Percentiles rank a stretch among this genome's conserved stretches.
Evolutionary conservation across 2,113 vertebrate species (phyloP).

Genomic region (Oxygymnocypris stewartii): DNA sequence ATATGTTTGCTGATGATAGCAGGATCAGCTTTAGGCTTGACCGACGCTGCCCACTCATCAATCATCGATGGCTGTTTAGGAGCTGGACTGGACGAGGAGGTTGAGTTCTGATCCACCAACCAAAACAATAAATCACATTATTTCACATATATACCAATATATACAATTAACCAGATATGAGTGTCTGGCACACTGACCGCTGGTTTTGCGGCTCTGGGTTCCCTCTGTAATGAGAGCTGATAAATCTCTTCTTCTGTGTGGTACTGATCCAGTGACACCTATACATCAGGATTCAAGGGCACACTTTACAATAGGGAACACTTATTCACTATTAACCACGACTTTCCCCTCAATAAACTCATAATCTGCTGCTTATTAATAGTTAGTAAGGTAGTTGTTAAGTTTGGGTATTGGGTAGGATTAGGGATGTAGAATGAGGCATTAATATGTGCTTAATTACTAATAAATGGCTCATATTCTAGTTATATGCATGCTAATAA

Average conservation of each 20-base stretch:
- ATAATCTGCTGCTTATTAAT: too few relatives aligned
- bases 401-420: too few relatives aligned
- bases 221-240: slow-evolving; percentile 86
- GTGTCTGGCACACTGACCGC: slow-evolving; percentile 64
- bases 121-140: slow-evolving; percentile 37
- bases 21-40: slow-evolving; percentile 86
- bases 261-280: slow-evolving; percentile 93
- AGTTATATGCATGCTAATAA: too few relatives aligned
- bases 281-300: slow-evolving; percentile 8
- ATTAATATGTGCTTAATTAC: too few relatives aligned
- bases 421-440: too few relatives aligned
- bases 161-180: not conserved
- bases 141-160: too few relatives aligned
- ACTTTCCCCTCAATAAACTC: too few relatives aligned
- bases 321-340: too few relatives aligned
- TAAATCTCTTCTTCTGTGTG: slow-evolving; percentile 93
- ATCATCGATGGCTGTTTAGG: slow-evolving; percentile 76
- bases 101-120: slow-evolving; percentile 71
- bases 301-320: too few relatives aligned
- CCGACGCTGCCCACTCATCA: slow-evolving; percentile 84
- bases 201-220: slow-evolving; percentile 81
- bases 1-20: slow-evolving; percentile 85
- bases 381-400: too few relatives aligned
- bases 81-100: slow-evolving; percentile 69
- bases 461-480: too few relatives aligned